These are phyloP conservation scores for Eospalax fontanierii DNA, from an alignment of 2,797 vertebrate genomes.

Conservation along the genomic window DNA sequence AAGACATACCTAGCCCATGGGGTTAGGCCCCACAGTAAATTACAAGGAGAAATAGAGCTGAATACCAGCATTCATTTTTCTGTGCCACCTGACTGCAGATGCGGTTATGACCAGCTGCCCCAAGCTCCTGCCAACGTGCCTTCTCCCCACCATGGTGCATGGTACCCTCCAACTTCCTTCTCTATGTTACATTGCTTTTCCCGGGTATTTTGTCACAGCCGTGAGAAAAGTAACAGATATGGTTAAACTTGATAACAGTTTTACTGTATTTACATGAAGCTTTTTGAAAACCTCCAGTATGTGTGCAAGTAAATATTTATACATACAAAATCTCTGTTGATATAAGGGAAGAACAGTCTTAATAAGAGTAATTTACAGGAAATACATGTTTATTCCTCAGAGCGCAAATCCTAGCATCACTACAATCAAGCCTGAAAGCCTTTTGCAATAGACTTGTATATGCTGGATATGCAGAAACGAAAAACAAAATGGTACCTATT, in stretches of 20 bases:
- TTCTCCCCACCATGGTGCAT: background rate
- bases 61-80: background rate
- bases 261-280: background rate
- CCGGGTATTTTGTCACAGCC: background rate
- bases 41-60: background rate
- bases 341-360: background rate
- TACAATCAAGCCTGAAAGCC: background rate
- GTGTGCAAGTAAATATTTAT: conserved; percentile 7
- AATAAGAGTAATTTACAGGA: conserved; percentile 29
- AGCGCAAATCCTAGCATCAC: conserved; percentile 45
- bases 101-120: background rate
- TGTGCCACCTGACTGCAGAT: background rate
- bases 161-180: background rate
- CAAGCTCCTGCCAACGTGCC: background rate
- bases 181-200: background rate
- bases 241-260: background rate
- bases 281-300: conserved; percentile 13
- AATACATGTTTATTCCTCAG: background rate
- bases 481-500: background rate
- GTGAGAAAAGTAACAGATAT: background rate
- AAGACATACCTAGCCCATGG: background rate
- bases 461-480: background rate
- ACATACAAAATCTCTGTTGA: background rate
- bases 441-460: conserved; percentile 3
- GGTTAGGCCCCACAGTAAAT: background rate